These are phyloP conservation scores for Thamnophis elegans DNA, from an alignment of 2,797 vertebrate genomes.

Conservation along the genomic window DNA sequence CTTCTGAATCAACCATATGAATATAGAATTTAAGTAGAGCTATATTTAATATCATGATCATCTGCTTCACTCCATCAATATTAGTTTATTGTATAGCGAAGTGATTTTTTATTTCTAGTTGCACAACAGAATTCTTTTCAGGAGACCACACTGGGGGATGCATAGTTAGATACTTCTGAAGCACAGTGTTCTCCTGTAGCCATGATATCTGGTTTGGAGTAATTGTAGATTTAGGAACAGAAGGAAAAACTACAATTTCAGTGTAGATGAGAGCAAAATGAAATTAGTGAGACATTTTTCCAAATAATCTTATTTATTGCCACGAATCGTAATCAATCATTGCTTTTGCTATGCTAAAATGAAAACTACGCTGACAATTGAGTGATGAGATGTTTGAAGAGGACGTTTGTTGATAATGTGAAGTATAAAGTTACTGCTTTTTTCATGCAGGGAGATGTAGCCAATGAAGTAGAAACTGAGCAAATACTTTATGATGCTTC, in stretches of 20 bases:
- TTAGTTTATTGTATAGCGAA: neutral
- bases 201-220: neutral
- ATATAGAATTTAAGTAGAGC: neutral
- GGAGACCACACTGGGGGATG: neutral
- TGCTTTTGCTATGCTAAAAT: neutral
- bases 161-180: too few species aligned
- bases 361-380: neutral
- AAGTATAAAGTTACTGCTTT: slow-evolving; percentile 15
- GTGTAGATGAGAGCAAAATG: neutral
- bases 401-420: slow-evolving; percentile 7
- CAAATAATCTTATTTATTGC: neutral
- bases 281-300: neutral
- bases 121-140: neutral
- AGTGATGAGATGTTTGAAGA: neutral
- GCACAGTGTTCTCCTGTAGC: neutral
- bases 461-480: slow-evolving; percentile 98
- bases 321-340: neutral
- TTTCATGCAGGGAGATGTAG: slow-evolving; percentile 86
- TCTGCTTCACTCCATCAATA: neutral
- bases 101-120: neutral
- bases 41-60: neutral
- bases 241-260: neutral
- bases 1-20: neutral
- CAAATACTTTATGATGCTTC: slow-evolving; percentile 95
- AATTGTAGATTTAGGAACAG: neutral